phyloP scores from a whole-genome alignment of 2,797 vertebrate genomes.

The Enteromius argenteus region DNA sequence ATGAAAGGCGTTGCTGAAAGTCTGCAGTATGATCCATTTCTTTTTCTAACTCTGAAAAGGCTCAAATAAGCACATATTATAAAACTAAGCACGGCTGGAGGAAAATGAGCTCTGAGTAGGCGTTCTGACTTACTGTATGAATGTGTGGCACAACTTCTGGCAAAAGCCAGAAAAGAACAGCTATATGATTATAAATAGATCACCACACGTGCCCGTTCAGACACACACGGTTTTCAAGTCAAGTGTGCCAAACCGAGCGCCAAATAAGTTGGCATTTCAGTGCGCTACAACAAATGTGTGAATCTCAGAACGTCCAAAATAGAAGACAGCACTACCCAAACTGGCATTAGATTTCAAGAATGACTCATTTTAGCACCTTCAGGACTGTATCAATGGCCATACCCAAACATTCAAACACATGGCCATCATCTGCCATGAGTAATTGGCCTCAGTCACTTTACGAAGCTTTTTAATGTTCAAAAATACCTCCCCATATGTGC shows the following conservation, averaged over 20 bases:
- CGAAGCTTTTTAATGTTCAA: constrained; percentile 20
- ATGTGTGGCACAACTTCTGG: neutral
- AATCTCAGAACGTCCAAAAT: constrained; percentile 15
- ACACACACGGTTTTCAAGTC: constrained; percentile 4
- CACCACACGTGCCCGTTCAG: constrained; percentile 10
- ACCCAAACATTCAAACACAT: constrained; percentile 5
- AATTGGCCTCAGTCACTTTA: constrained; percentile 4
- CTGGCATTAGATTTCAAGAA: constrained; percentile 1
- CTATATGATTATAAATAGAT: constrained; percentile 38
- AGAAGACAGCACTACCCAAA: neutral
- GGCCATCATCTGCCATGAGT: neutral
- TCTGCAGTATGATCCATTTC: neutral
- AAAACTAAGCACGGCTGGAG: neutral
- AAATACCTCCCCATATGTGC: constrained; percentile 24
- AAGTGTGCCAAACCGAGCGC: neutral
- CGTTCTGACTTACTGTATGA: neutral
- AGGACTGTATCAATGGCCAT: neutral
- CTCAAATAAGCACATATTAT: constrained; percentile 6
- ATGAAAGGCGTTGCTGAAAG: neutral
- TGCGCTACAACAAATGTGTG: neutral
- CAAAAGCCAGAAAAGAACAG: constrained; percentile 17
- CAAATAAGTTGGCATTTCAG: neutral
- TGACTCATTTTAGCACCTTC: neutral
- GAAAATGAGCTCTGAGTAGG: neutral
- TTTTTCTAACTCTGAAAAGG: constrained; percentile 1